Evolutionary conservation across 2,797 vertebrate genomes (phyloP).

Genomic region (Centroberyx gerrardi): DNA sequence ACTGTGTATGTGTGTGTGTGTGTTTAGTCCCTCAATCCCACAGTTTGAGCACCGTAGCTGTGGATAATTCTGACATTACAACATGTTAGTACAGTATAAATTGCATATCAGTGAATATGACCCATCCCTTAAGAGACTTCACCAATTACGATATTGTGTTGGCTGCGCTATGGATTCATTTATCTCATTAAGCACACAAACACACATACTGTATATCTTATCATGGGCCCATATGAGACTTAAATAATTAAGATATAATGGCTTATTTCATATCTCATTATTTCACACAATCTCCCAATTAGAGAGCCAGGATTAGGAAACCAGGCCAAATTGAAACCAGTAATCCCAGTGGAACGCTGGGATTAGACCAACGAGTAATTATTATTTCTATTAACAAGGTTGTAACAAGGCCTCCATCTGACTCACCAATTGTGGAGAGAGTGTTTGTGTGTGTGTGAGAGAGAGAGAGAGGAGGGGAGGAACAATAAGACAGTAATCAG

Average conservation of each 20-base stretch:
- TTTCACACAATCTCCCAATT: slow-evolving; percentile 63
- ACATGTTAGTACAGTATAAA: slow-evolving; percentile 24
- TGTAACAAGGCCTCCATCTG: slow-evolving; percentile 52
- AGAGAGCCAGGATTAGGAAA: slow-evolving; percentile 49
- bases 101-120: slow-evolving; percentile 25
- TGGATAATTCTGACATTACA: slow-evolving; percentile 47
- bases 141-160: slow-evolving; percentile 62
- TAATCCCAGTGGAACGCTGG: slow-evolving; percentile 66
- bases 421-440: slow-evolving; percentile 16
- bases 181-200: slow-evolving; percentile 64
- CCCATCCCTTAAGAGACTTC: slow-evolving; percentile 49
- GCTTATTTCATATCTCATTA: slow-evolving; percentile 69
- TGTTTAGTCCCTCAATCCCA: background rate
- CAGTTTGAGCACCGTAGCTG: slow-evolving; percentile 7
- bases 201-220: slow-evolving; percentile 40
- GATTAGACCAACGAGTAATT: slow-evolving; percentile 65
- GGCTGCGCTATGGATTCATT: slow-evolving; percentile 35
- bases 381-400: slow-evolving; percentile 65
- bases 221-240: slow-evolving; percentile 54
- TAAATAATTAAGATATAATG: slow-evolving; percentile 67
- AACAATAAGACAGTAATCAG: background rate
- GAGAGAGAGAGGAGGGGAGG: background rate
- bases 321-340: slow-evolving; percentile 62
- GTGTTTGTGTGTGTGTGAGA: slow-evolving; percentile 7
- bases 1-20: too few species aligned